These are phyloP conservation scores for Mormyrus proboscirostris DNA, from an alignment of 2,797 vertebrate species.

Conservation along the genomic window DNA sequence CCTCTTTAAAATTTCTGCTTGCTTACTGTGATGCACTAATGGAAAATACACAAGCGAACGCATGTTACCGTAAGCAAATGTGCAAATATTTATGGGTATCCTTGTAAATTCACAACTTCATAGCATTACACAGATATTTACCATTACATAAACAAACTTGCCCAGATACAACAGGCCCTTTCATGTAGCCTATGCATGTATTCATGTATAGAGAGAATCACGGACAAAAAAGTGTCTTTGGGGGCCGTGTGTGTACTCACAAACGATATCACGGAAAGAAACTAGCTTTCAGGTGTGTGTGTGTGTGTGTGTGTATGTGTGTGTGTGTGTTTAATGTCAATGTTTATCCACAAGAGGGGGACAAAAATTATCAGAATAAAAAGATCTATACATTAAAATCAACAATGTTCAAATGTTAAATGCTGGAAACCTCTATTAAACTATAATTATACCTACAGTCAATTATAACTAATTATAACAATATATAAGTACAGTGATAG, in stretches of 20 bases:
- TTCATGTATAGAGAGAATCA: neutral
- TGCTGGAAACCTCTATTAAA: neutral
- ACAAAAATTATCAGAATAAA: neutral
- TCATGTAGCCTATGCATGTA: neutral
- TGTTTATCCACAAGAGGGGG: constrained; percentile 4
- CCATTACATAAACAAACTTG: neutral
- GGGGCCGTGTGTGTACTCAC: neutral
- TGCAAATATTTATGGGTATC: neutral
- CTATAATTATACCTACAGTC: neutral
- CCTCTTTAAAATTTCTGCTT: constrained; percentile 12
- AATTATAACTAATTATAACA: neutral
- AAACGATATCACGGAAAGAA: neutral
- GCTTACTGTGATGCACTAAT: neutral
- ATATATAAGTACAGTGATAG: neutral
- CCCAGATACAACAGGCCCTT: neutral
- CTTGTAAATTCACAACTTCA: neutral
- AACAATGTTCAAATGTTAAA: neutral
- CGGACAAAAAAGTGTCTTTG: neutral
- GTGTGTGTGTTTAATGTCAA: neutral
- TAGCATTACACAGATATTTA: neutral
- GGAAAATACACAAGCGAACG: neutral
- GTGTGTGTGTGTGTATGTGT: neutral
- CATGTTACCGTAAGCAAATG: neutral
- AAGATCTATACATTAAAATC: neutral
- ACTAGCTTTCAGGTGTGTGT: neutral